Evolutionary conservation across 30 jellyfish, hydroid and myxozoan genomes (phyloP).

Genomic region (Pelagia noctiluca): DNA sequence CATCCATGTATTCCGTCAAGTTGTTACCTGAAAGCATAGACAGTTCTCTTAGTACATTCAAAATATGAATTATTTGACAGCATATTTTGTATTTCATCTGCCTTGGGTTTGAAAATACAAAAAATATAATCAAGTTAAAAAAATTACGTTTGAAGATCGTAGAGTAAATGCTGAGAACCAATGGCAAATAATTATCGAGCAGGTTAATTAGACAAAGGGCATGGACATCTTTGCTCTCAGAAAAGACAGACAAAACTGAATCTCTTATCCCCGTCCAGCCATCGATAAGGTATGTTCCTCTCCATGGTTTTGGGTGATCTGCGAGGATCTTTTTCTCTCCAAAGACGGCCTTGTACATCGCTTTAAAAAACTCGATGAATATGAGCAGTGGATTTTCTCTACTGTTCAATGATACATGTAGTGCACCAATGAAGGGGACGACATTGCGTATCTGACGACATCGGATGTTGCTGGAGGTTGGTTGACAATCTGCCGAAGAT

Average conservation of each 20-base stretch:
- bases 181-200: slow-evolving; percentile 29
- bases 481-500: background rate
- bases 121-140: background rate
- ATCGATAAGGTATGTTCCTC: slow-evolving; percentile 2
- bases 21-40: too few species aligned
- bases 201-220: slow-evolving; percentile 25
- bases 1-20: too few species aligned
- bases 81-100: too few species aligned
- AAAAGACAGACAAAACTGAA: slow-evolving; percentile 12
- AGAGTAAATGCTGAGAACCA: slow-evolving; percentile 19
- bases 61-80: too few species aligned
- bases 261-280: slow-evolving; percentile 61
- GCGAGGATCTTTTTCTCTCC: slow-evolving; percentile 47
- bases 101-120: too few species aligned
- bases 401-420: slow-evolving; percentile 36
- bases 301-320: slow-evolving; percentile 25
- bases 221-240: slow-evolving; percentile 25
- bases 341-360: slow-evolving; percentile 22
- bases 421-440: slow-evolving; percentile 41
- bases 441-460: slow-evolving; percentile 11
- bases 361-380: slow-evolving; percentile 18
- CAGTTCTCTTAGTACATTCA: too few species aligned
- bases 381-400: slow-evolving; percentile 41
- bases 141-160: slow-evolving; percentile 1
- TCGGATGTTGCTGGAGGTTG: slow-evolving; percentile 12